These are phyloP conservation scores for Abrostola triplasia DNA, from an alignment of 2,888 invertebrate genomes.

Conservation along the genomic window DNA sequence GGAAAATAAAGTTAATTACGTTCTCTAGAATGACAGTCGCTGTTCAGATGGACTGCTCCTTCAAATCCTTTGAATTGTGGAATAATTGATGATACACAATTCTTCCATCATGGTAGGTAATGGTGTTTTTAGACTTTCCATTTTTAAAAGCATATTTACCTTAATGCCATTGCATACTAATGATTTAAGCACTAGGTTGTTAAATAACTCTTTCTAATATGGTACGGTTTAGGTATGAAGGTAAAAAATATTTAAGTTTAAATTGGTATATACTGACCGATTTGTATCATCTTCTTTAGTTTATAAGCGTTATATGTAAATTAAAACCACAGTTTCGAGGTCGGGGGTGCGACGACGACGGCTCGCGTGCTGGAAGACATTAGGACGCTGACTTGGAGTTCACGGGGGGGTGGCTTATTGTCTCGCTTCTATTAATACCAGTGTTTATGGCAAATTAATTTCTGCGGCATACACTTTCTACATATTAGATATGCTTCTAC, in stretches of 20 bases:
- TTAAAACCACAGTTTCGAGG: constrained; percentile 72
- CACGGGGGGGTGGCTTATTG: constrained; percentile 82
- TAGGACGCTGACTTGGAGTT: constrained; percentile 78
- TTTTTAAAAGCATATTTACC: constrained; percentile 3
- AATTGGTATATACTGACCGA: constrained; percentile 32
- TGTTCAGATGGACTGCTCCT: constrained; percentile 68
- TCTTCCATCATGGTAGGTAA: constrained; percentile 33
- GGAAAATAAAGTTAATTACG: constrained; percentile 80
- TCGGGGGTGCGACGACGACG: constrained; percentile 71
- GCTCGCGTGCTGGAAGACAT: constrained; percentile 82
- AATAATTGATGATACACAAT: constrained; percentile 74
- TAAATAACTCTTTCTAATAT: too few species aligned
- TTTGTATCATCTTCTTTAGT: constrained; percentile 60
- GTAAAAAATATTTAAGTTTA: not conserved
- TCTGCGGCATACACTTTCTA: constrained; percentile 65
- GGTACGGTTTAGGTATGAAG: not conserved
- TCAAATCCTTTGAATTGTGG: constrained; percentile 73
- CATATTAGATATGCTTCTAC: constrained; percentile 30
- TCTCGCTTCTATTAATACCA: constrained; percentile 85
- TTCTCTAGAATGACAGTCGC: constrained; percentile 72
- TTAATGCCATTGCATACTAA: too few species aligned
- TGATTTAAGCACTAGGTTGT: too few species aligned
- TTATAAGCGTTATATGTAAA: constrained; percentile 75
- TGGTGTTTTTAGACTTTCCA: constrained; percentile 15
- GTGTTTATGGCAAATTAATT: constrained; percentile 83